These are phyloP conservation scores for Halichoeres trimaculatus DNA, from an alignment of 2,113 vertebrate genomes.

Conservation along the genomic window DNA sequence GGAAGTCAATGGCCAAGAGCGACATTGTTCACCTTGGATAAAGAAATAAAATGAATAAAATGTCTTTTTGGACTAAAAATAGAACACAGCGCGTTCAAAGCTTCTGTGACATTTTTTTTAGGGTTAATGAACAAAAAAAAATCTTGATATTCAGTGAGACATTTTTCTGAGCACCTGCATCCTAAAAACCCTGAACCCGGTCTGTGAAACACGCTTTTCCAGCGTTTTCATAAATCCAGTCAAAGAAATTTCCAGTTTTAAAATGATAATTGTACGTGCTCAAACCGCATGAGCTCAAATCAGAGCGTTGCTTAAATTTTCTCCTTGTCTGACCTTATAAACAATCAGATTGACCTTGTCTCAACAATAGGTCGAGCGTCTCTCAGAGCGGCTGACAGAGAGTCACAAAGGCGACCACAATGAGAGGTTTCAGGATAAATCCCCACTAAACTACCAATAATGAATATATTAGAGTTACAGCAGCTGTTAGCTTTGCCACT, in stretches of 20 bases:
- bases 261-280: background rate
- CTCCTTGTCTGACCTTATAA: constrained; percentile 67
- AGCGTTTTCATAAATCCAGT: too few species aligned
- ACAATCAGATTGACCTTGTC: constrained; percentile 73
- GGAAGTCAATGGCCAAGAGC: constrained; percentile 57
- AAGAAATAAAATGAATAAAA: constrained; percentile 41
- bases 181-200: too few species aligned
- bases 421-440: constrained; percentile 72
- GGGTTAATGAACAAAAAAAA: background rate
- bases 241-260: too few species aligned
- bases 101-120: background rate
- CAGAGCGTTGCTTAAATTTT: constrained; percentile 60
- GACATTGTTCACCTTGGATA: constrained; percentile 58
- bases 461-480: constrained; percentile 70
- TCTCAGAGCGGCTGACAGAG: constrained; percentile 31
- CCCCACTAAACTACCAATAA: constrained; percentile 65
- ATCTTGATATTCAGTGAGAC: too few species aligned
- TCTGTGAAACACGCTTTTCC: too few species aligned
- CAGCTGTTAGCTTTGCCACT: constrained; percentile 22
- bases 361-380: constrained; percentile 67
- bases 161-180: too few species aligned
- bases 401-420: constrained; percentile 52
- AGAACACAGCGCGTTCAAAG: background rate
- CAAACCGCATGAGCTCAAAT: constrained; percentile 23
- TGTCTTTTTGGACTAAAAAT: background rate